Evolutionary conservation across 2,888 invertebrate genomes (phyloP).

Genomic region (Sialis lutaria): DNA sequence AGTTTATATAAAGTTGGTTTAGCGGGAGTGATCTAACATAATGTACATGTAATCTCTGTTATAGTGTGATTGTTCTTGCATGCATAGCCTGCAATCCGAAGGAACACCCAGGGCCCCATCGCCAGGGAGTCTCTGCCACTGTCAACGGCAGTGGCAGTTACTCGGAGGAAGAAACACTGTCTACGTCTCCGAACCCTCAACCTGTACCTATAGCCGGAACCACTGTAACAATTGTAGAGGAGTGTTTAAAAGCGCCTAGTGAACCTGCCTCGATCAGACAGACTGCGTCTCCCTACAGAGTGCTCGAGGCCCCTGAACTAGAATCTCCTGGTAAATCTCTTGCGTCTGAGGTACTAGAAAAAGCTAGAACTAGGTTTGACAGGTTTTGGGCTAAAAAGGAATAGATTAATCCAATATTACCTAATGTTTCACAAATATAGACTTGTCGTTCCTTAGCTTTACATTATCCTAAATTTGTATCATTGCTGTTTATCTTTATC

Average conservation of each 20-base stretch:
- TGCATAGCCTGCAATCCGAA: background rate
- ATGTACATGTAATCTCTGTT: too few relatives aligned
- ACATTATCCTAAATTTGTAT: too few relatives aligned
- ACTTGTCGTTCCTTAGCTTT: too few relatives aligned
- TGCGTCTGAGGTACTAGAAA: slow-evolving; percentile 59
- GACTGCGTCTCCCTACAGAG: slow-evolving; percentile 19
- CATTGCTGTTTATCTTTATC: too few relatives aligned
- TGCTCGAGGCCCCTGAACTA: slow-evolving; percentile 22
- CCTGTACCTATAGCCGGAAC: slow-evolving; percentile 25
- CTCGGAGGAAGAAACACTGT: slow-evolving; percentile 10
- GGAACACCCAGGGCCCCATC: slow-evolving; percentile 18
- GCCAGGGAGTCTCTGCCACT: slow-evolving; percentile 13
- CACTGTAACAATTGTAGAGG: slow-evolving; percentile 17
- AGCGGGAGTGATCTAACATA: too few relatives aligned
- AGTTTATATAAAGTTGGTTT: too few relatives aligned
- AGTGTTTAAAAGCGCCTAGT: slow-evolving; percentile 7
- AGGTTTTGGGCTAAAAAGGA: slow-evolving; percentile 66
- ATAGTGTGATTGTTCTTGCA: background rate
- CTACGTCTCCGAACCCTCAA: slow-evolving; percentile 9
- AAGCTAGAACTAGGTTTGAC: slow-evolving; percentile 68
- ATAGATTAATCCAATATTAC: slow-evolving; percentile 17
- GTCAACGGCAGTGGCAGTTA: slow-evolving; percentile 11
- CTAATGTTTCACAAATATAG: too few relatives aligned
- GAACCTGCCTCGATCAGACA: slow-evolving; percentile 11
- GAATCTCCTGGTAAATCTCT: slow-evolving; percentile 25